Conservation (phyloP, 2,888 invertebrate genomes). For the Acholoe squamosa region DNA sequence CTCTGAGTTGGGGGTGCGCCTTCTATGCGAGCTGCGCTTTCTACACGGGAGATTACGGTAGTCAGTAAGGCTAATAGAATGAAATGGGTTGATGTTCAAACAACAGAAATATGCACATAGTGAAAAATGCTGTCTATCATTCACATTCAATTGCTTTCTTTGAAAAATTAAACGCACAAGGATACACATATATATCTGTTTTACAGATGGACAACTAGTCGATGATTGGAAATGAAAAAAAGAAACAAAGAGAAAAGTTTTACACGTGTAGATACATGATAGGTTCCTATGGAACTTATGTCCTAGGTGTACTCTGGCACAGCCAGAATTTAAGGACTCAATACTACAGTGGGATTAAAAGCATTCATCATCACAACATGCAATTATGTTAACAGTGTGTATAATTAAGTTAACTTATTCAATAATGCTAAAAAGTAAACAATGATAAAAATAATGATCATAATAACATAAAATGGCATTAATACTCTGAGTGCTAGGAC, state of each 20-base stretch:
- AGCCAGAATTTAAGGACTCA: not conserved
- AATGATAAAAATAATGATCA: not conserved
- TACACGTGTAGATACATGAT: not conserved
- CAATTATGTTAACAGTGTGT: not conserved
- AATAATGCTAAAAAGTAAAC: not conserved
- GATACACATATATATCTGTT: slow-evolving; percentile 3
- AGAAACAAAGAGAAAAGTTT: not conserved
- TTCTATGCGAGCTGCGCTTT: too few relatives aligned
- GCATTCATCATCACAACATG: not conserved
- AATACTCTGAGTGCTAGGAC: not conserved
- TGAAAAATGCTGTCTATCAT: too few relatives aligned
- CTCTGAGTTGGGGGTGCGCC: too few relatives aligned
- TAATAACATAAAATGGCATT: not conserved
- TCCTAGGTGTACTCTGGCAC: not conserved
- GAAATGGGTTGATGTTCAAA: not conserved
- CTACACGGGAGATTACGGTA: too few relatives aligned
- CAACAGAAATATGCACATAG: too few relatives aligned
- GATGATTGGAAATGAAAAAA: not conserved
- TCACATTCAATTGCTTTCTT: too few relatives aligned
- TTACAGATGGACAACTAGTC: not conserved
- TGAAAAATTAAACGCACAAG: not conserved
- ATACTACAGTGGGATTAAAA: not conserved
- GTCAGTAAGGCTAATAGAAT: not conserved
- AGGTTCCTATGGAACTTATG: not conserved
- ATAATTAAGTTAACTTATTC: not conserved